Percentiles rank a stretch among this genome's conserved stretches.
These are phyloP conservation scores for Acridotheres tristis DNA, from an alignment of 2,797 vertebrate genomes.

Conservation along the genomic window DNA sequence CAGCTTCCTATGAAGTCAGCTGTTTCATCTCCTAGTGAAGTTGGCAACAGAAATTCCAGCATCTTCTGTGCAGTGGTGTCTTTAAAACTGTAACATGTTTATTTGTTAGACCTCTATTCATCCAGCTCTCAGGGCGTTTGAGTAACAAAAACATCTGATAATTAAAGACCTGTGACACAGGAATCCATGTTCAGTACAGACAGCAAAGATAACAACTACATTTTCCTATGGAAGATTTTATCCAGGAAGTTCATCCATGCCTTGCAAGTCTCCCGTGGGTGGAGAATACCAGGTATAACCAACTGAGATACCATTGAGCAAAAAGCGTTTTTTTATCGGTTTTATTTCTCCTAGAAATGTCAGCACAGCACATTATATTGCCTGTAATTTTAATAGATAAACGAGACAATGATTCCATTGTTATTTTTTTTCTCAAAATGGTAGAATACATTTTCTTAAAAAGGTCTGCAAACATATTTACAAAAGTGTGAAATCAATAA, in stretches of 20 bases:
- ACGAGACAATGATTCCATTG: conserved; percentile 42
- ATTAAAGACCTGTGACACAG: neutral
- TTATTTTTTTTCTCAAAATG: conserved; percentile 31
- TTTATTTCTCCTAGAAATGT: conserved; percentile 67
- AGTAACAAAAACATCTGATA: neutral
- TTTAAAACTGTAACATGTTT: conserved; percentile 39
- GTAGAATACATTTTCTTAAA: conserved; percentile 63
- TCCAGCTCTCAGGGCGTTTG: neutral
- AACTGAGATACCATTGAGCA: conserved; percentile 53
- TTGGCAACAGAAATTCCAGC: conserved; percentile 26
- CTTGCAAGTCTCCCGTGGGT: neutral
- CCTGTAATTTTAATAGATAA: conserved; percentile 53
- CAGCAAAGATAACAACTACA: neutral
- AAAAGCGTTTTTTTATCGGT: conserved; percentile 14
- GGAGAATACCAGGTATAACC: neutral
- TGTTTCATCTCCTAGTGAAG: conserved; percentile 48
- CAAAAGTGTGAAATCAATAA: conserved; percentile 56
- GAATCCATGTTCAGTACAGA: neutral
- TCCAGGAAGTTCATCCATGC: neutral
- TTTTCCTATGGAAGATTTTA: neutral
- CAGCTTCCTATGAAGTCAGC: conserved; percentile 37
- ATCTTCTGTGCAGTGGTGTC: conserved; percentile 1
- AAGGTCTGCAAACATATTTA: conserved; percentile 62
- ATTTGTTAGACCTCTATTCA: neutral
- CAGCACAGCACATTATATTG: conserved; percentile 63